Evolutionary conservation across 2,888 invertebrate species (phyloP).

Genomic region (Cephalotes varians): DNA sequence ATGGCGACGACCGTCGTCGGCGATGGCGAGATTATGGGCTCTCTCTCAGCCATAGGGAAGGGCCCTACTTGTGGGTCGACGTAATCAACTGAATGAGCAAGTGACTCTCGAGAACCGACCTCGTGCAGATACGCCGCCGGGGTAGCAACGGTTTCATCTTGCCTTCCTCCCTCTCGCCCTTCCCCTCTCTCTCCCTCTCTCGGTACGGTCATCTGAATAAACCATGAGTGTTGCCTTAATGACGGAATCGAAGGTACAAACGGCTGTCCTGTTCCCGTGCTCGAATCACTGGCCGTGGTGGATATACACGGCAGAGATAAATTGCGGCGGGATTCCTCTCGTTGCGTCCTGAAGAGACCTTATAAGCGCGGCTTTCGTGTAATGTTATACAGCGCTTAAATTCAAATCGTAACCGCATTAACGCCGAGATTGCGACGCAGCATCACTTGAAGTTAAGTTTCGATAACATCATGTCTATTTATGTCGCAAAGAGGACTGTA

Average conservation of each 20-base stretch:
- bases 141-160: constrained; percentile 66
- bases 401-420: not conserved
- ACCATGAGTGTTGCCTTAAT: constrained; percentile 81
- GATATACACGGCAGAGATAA: constrained; percentile 69
- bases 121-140: constrained; percentile 64
- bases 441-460: not conserved
- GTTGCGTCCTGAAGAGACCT: constrained; percentile 61
- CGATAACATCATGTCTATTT: not conserved
- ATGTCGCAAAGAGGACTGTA: not conserved
- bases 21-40: constrained; percentile 67
- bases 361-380: constrained; percentile 23
- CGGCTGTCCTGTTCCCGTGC: constrained; percentile 54
- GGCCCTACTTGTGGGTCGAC: constrained; percentile 72
- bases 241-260: constrained; percentile 80
- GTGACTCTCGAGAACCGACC: constrained; percentile 78
- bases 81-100: constrained; percentile 83
- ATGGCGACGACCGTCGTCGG: constrained; percentile 41
- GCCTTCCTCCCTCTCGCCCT: constrained; percentile 3
- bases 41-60: constrained; percentile 64
- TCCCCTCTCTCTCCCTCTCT: constrained; percentile 62
- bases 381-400: constrained; percentile 45
- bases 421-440: not conserved
- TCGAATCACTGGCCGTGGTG: constrained; percentile 66
- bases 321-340: constrained; percentile 64
- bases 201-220: constrained; percentile 82